A percentile compares a stretch with the other conserved stretches of the same genome.
Conservation (phyloP, 2,888 invertebrate species). For the Coleophora flavipennella region DNA sequence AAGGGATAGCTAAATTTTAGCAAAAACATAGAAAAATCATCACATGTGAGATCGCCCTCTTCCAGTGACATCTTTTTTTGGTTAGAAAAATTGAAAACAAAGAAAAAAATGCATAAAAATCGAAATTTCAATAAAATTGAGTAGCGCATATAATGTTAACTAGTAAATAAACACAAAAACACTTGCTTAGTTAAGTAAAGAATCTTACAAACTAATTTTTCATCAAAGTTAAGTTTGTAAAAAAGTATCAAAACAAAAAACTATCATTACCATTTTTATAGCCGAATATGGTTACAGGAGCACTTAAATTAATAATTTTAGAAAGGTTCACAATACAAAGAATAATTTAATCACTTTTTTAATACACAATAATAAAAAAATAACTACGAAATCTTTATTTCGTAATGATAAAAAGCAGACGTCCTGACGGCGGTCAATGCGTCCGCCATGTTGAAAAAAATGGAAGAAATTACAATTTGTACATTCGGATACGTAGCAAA, state of each 20-base stretch:
- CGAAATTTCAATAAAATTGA: slow-evolving; percentile 24
- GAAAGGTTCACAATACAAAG: slow-evolving; percentile 21
- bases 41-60: slow-evolving; percentile 61
- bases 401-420: slow-evolving; percentile 49
- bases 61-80: slow-evolving; percentile 64
- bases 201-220: slow-evolving; percentile 41
- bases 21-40: slow-evolving; percentile 44
- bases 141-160: slow-evolving; percentile 8
- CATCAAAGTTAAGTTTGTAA: slow-evolving; percentile 58
- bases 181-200: slow-evolving; percentile 20
- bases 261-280: slow-evolving; percentile 71
- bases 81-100: slow-evolving; percentile 68
- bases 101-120: slow-evolving; percentile 55
- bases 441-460: slow-evolving; percentile 70
- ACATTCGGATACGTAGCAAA: slow-evolving; percentile 27
- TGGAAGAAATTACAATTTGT: slow-evolving; percentile 45
- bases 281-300: slow-evolving; percentile 26
- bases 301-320: slow-evolving; percentile 16
- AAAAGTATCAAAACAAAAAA: slow-evolving; percentile 75
- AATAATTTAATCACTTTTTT: slow-evolving; percentile 30
- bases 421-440: slow-evolving; percentile 65
- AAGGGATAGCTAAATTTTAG: slow-evolving; percentile 29
- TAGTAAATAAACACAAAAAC: slow-evolving; percentile 14
- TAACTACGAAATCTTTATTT: slow-evolving; percentile 33
- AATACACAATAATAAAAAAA: slow-evolving; percentile 36